phyloP scores from a whole-genome alignment of 2,797 vertebrate species.

The Decapterus maruadsi region DNA sequence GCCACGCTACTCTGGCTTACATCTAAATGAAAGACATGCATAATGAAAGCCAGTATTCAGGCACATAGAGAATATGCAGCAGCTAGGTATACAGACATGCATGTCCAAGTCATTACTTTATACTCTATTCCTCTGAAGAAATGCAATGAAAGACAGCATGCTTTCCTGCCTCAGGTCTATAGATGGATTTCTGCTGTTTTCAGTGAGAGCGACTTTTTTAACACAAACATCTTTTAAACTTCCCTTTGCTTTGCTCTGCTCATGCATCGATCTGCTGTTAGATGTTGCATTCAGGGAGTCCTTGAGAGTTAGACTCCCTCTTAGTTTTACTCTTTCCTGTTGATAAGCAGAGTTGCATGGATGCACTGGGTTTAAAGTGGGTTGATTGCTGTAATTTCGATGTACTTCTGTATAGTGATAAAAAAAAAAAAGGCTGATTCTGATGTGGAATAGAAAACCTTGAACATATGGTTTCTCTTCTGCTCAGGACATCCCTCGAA shows the following conservation, averaged over 20 bases:
- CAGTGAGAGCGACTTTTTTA: not conserved
- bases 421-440: no score
- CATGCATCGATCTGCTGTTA: not conserved
- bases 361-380: not conserved
- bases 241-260: not conserved
- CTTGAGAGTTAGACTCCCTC: not conserved
- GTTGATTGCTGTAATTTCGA: no score
- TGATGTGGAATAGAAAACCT: conserved; percentile 15
- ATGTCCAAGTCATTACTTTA: not conserved
- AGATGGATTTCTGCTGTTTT: not conserved
- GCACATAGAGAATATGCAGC: conserved; percentile 20
- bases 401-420: no score
- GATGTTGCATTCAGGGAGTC: not conserved
- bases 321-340: not conserved
- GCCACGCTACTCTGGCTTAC: conserved; percentile 2
- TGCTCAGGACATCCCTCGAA: not conserved
- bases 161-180: not conserved
- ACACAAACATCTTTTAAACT: not conserved
- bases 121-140: not conserved
- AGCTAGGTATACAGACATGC: not conserved
- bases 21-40: conserved; percentile 39
- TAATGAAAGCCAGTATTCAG: conserved; percentile 16
- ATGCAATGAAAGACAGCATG: not conserved
- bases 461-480: not conserved
- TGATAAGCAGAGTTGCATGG: not conserved